Conservation (phyloP, 2,113 vertebrate species). For the Vulpes lagopus region DNA sequence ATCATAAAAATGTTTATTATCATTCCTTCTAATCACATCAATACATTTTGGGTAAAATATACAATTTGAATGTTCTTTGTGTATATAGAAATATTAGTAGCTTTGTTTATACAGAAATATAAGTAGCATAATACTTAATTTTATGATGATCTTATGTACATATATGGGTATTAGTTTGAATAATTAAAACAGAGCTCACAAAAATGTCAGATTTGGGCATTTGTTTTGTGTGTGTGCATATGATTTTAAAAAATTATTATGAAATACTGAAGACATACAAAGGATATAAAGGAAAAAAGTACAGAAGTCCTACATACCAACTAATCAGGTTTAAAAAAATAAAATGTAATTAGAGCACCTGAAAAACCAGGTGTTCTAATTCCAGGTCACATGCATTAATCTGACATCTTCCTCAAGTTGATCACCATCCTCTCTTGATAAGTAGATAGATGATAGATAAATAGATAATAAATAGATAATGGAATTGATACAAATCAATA, state of each 20-base stretch:
- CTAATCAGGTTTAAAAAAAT: background rate
- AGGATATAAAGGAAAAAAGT: background rate
- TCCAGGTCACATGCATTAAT: too few species aligned
- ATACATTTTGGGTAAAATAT: background rate
- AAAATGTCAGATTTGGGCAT: background rate
- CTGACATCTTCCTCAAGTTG: background rate
- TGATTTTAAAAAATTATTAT: background rate
- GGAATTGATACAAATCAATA: background rate
- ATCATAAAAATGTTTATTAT: background rate
- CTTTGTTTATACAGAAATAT: background rate
- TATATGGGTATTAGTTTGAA: background rate
- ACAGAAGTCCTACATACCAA: background rate
- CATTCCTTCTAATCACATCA: background rate
- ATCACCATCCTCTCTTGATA: background rate
- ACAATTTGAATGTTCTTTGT: background rate
- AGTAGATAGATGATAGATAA: background rate
- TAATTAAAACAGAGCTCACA: background rate
- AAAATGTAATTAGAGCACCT: background rate
- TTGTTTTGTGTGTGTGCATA: background rate
- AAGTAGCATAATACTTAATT: background rate
- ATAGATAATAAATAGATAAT: background rate
- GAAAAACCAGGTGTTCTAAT: too few species aligned
- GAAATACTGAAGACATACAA: background rate
- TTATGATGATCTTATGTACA: background rate
- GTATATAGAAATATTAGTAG: background rate